phyloP scores from a whole-genome alignment of 1,140 invertebrate species.

The Solen grandis region DNA sequence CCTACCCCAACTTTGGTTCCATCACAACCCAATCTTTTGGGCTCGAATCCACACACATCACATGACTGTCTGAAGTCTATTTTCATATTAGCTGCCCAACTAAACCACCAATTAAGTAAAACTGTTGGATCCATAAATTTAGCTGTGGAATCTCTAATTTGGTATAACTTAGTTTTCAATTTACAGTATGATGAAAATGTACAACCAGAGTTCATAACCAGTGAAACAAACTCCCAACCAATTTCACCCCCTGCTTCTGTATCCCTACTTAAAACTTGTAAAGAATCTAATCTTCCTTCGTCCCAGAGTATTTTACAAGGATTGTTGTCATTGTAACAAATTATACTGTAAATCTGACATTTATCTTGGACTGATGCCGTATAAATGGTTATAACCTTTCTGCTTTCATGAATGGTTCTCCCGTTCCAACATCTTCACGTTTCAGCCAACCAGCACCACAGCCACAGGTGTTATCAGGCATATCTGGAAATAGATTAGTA shows the following conservation, averaged over 20 bases:
- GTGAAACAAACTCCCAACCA: slow-evolving; percentile 51
- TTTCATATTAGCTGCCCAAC: too few relatives aligned
- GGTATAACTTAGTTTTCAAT: slow-evolving; percentile 17
- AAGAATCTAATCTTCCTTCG: slow-evolving; percentile 36
- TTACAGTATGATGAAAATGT: slow-evolving; percentile 54
- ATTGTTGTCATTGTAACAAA: slow-evolving; percentile 12
- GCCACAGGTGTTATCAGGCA: too few relatives aligned
- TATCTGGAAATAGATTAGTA: slow-evolving; percentile 14
- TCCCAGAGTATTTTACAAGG: slow-evolving; percentile 54
- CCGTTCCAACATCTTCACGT: neutral
- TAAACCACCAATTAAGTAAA: too few relatives aligned
- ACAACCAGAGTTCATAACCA: slow-evolving; percentile 27
- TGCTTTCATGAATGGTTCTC: slow-evolving; percentile 7
- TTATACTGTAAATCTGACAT: slow-evolving; percentile 34
- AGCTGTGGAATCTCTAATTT: too few relatives aligned
- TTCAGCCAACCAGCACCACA: too few relatives aligned
- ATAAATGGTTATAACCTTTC: slow-evolving; percentile 7
- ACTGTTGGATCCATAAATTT: too few relatives aligned
- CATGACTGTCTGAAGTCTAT: too few relatives aligned
- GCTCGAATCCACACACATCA: too few relatives aligned
- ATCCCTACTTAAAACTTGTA: slow-evolving; percentile 42
- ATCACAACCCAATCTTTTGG: too few relatives aligned
- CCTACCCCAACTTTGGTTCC: slow-evolving; percentile 57
- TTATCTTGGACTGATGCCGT: slow-evolving; percentile 11
- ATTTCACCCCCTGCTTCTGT: slow-evolving; percentile 60